Percentiles rank a stretch among this genome's conserved stretches.
Conservation (phyloP, 2,113 vertebrate genomes). For the Motacilla tschutschensis region DNA sequence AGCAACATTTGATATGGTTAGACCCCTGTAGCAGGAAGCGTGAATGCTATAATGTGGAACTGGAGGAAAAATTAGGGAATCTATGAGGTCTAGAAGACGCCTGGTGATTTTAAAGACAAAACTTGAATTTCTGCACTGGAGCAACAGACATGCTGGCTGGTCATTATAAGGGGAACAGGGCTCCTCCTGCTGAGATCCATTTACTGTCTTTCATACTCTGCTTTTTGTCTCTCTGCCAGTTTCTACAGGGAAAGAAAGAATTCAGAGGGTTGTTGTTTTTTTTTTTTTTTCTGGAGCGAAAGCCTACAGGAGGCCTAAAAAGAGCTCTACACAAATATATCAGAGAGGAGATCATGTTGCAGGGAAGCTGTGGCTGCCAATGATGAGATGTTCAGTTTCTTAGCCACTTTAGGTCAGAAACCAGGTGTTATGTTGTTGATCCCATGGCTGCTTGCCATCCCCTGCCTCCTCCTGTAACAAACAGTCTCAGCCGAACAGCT, state of each 20-base stretch:
- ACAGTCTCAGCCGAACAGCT: neutral
- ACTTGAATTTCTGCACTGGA: constrained; percentile 5
- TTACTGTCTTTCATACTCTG: constrained; percentile 21
- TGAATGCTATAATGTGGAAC: neutral
- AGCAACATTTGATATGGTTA: neutral
- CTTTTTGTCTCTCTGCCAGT: constrained; percentile 29
- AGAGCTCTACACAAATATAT: constrained; percentile 44
- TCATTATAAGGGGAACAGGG: neutral
- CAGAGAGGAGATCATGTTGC: constrained; percentile 42
- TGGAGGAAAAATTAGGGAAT: neutral
- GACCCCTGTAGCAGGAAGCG: neutral
- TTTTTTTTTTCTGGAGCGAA: neutral
- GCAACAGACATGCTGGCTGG: neutral
- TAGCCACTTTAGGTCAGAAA: constrained; percentile 47
- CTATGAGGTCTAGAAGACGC: neutral
- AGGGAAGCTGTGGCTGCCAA: constrained; percentile 30
- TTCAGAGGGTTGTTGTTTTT: neutral
- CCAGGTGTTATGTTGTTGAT: constrained; percentile 4
- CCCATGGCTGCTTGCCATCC: neutral
- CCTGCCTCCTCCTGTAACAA: neutral
- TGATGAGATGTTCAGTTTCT: constrained; percentile 31
- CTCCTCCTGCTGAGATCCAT: neutral
- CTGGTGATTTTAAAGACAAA: constrained; percentile 15
- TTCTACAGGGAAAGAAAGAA: constrained; percentile 40
- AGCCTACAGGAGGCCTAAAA: constrained; percentile 30